phyloP scores from a whole-genome alignment of 2,113 vertebrate genomes.

The Herpailurus yagouaroundi region DNA sequence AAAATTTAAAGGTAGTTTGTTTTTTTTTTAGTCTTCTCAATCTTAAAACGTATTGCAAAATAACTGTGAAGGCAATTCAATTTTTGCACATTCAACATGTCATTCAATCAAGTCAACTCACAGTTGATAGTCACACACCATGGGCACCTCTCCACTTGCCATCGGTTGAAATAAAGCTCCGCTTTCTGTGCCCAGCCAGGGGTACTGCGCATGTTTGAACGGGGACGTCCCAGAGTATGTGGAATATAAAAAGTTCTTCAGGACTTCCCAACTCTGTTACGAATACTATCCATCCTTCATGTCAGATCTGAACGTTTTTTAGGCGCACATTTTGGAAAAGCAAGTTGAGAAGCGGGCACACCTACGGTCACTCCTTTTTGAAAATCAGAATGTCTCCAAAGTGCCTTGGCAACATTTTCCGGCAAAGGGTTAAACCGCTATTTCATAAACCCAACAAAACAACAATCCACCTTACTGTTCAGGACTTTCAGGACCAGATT shows the following conservation, averaged over 20 bases:
- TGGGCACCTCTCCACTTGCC: neutral
- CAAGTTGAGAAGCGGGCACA: neutral
- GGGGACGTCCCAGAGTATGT: neutral
- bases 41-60: neutral
- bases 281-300: neutral
- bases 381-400: neutral
- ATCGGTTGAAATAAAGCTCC: neutral
- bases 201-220: neutral
- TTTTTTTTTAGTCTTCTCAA: neutral
- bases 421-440: slow-evolving; percentile 27
- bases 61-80: neutral
- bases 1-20: neutral
- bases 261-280: neutral
- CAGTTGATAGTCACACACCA: neutral
- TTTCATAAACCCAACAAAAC: neutral
- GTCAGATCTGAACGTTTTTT: neutral
- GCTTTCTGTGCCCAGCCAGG: neutral
- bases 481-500: neutral
- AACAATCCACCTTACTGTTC: slow-evolving; percentile 20
- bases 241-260: neutral
- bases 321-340: neutral
- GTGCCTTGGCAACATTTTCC: neutral
- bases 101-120: neutral
- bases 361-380: neutral
- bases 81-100: neutral